phyloP scores from a whole-genome alignment of 2,888 invertebrate genomes.

The Meta bourneti region DNA sequence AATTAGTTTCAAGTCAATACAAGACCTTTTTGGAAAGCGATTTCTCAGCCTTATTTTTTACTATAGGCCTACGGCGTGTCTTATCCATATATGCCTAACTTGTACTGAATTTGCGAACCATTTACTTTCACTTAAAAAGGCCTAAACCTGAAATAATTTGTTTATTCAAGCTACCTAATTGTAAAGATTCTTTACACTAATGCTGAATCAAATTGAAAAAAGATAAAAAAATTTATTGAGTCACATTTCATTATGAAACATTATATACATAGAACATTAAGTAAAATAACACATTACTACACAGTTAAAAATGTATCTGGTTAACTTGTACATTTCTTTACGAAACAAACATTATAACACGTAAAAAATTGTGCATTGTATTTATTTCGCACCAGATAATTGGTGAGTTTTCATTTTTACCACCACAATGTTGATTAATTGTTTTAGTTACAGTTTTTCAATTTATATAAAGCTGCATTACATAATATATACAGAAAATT shows the following conservation, averaged over 20 bases:
- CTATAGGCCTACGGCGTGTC: too few relatives aligned
- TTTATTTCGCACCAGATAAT: neutral
- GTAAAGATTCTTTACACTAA: too few relatives aligned
- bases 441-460: neutral
- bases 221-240: conserved; percentile 70
- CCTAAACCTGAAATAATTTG: too few relatives aligned
- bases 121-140: too few relatives aligned
- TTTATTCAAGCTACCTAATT: too few relatives aligned
- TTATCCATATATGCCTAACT: too few relatives aligned
- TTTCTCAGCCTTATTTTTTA: too few relatives aligned
- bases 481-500: conserved; percentile 2
- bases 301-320: neutral
- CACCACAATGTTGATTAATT: conserved; percentile 1
- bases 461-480: neutral
- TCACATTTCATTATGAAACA: conserved; percentile 63
- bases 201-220: conserved; percentile 16
- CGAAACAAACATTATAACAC: conserved; percentile 4
- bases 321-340: neutral
- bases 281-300: conserved; percentile 43
- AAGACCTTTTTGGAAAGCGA: too few relatives aligned
- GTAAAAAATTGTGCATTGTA: neutral
- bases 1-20: too few relatives aligned
- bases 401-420: neutral
- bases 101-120: too few relatives aligned
- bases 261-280: conserved; percentile 68